Evolutionary conservation across 2,888 invertebrate species (phyloP).

Genomic region (Corythucha ciliata): DNA sequence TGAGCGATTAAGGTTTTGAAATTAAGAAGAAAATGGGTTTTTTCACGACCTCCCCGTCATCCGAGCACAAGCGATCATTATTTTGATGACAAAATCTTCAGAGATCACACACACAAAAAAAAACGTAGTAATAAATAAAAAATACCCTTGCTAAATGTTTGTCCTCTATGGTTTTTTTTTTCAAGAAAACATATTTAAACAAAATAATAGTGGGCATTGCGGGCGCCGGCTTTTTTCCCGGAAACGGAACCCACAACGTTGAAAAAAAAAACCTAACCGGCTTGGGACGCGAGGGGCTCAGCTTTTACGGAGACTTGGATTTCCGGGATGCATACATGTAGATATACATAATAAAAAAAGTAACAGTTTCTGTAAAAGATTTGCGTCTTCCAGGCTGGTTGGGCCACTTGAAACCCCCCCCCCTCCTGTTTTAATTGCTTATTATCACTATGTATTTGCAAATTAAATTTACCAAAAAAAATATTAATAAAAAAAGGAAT

Average conservation of each 20-base stretch:
- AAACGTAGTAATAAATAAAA: constrained; percentile 25
- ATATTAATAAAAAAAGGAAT: constrained; percentile 12
- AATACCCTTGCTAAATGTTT: constrained; percentile 30
- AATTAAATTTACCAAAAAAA: constrained; percentile 26
- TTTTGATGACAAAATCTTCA: constrained; percentile 1
- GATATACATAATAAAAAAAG: background rate
- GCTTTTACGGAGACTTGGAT: constrained; percentile 43
- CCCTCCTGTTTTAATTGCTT: constrained; percentile 36
- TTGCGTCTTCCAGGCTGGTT: constrained; percentile 39
- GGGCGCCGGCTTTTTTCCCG: constrained; percentile 32
- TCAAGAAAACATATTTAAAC: constrained; percentile 19
- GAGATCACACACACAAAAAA: constrained; percentile 24
- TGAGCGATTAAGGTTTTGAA: constrained; percentile 3
- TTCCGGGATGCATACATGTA: constrained; percentile 42
- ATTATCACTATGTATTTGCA: constrained; percentile 33
- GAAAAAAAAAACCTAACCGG: constrained; percentile 42
- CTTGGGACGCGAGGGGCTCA: constrained; percentile 49
- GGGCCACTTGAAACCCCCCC: constrained; percentile 28
- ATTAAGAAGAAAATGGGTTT: background rate
- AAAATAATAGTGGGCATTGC: no score
- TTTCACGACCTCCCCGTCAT: constrained; percentile 20
- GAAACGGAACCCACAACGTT: constrained; percentile 34
- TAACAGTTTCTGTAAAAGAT: constrained; percentile 15
- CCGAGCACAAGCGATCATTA: constrained; percentile 22
- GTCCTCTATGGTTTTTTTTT: constrained; percentile 26